Evolutionary conservation across 2,113 vertebrate species (phyloP).

Genomic region (Cichladusa arquata): DNA sequence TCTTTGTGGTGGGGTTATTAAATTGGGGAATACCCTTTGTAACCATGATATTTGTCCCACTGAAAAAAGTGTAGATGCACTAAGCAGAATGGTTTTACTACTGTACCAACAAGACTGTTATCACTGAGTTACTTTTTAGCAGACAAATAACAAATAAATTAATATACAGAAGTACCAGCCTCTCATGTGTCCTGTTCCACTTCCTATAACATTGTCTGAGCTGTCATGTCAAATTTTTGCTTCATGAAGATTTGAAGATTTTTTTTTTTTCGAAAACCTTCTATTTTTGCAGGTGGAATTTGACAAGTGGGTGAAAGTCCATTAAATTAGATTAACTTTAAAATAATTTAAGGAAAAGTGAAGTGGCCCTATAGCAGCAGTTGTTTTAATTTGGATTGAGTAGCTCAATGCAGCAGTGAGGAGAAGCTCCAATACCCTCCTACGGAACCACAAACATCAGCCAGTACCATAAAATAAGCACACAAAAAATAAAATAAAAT

Average conservation of each 20-base stretch:
- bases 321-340: background rate
- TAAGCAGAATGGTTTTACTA: background rate
- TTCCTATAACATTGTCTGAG: background rate
- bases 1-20: too few relatives aligned
- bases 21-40: background rate
- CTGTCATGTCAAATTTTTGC: background rate
- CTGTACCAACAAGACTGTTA: background rate
- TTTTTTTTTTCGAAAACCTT: background rate
- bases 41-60: background rate
- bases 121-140: background rate
- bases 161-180: background rate
- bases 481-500: too few relatives aligned
- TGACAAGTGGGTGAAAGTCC: background rate
- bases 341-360: background rate
- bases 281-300: background rate
- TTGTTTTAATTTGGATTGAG: background rate
- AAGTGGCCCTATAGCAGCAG: background rate
- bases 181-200: background rate
- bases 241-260: background rate
- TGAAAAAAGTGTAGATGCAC: background rate
- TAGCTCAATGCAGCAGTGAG: background rate
- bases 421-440: background rate
- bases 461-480: background rate
- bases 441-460: background rate
- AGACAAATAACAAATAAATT: background rate